Evolutionary conservation across 2,888 invertebrate genomes (phyloP), one percentile per base, ranked within the genome.

Genomic region (Labia minor): DNA sequence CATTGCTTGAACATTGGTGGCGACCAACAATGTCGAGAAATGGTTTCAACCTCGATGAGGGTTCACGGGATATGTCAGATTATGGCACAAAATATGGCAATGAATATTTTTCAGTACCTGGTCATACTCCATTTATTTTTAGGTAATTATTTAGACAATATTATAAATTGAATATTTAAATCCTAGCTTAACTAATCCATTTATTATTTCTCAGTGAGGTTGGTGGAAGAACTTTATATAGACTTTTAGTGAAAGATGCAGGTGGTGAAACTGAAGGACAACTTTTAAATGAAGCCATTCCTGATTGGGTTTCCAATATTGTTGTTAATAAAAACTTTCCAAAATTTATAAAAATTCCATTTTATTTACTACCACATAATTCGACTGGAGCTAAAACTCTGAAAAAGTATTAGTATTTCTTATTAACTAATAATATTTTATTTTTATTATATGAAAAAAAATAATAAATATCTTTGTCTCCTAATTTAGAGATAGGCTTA

Each of bases 81-180:
- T 86, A 85, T 69, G 71, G 72, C 66, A 75, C 74, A n/a, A 74
- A 76, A 69, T 76, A 78, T 67, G 81, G 80, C 66, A 84, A 84
- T 73, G 79, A 79, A 64, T 92, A 89, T 78, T 96, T 97, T 77
- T 88, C 86, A 76, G 91, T 99, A 67, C 96, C 98, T 16, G 85
- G 87, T 67, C 97, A 99, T 76, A 98, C 96, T 10, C 99, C 99
- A 0, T 86, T 99, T 70, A 96, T 98, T 74, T 92, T 98, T 76
- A 90, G 90, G 88, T 90, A 78, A 66, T n/a, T n/a, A n/a, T n/a
- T n/a, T n/a, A n/a, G n/a, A n/a, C n/a, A n/a, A n/a, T n/a, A n/a
- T n/a, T n/a, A 33, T 33, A 33, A 33, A 33, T 8, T 33, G 33
- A 8, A 8, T 33, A 33, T 11, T 33, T n/a, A n/a, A 33, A 33